Base-by-base conservation (phyloP, 2,797 vertebrate species). In the Muscicapa comitata region DNA sequence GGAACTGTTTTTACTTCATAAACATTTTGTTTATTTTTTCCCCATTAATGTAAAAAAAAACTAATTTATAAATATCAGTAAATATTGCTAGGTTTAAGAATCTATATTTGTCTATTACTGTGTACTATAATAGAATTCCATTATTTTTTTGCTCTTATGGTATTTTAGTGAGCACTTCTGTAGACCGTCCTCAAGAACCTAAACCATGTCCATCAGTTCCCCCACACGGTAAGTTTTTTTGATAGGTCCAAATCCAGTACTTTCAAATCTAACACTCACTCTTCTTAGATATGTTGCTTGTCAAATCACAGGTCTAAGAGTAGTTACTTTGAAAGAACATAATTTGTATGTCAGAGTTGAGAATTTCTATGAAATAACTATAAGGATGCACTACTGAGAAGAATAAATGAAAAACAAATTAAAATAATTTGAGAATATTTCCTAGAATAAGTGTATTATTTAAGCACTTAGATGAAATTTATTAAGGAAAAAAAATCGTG, bases 151-250 rank as follows among this genome's bases (percentile, higher is more conserved):
- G 47, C 7, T 94, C 35, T 62, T 87, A 6, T 42, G 19, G 58
- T 63, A 9, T 96, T 97, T 78, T 79, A 98, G 98, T 93, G 72
- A 97, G 20, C 58, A 24, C 43, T 65, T 42, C 80, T 71, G n/a
- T 84, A 53, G 92, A 96, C 58, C 96, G 70, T 61, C 42, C 76
- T 85, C 79, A 95, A 79, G 97, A 98, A 38, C 23, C 92, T 70
- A 98, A 97, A 80, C 42, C 89, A 81, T 53, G 65, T 79, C 51
- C 48, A 28, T 35, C 95, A 17, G 25, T 81, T 26, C 5, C 3
- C 29, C 24, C 81, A 62, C 76, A 86, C 6, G 96, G 98, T 98
- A 96, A 97, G 98, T 90, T 86, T 86, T 85, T 94, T 25, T 71
- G 12, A 45, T 62, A 63, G 45, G 10, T 26, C 53, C n/a, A 67